These are phyloP conservation scores for Diadegma fenestrale DNA, from an alignment of 2,888 invertebrate genomes.

Conservation along the genomic window DNA sequence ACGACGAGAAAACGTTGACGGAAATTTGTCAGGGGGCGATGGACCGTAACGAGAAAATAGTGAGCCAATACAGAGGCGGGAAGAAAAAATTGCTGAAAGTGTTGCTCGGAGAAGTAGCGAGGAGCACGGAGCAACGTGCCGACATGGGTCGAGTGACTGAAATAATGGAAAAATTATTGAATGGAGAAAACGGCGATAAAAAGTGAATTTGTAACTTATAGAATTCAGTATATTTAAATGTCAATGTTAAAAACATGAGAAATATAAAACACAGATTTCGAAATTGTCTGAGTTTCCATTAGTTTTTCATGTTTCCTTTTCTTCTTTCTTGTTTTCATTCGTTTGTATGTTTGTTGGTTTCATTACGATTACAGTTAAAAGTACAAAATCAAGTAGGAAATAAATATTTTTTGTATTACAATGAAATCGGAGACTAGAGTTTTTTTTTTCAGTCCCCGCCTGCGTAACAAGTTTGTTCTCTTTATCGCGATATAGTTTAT, in stretches of 20 bases:
- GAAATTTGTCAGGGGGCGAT: conserved; percentile 88
- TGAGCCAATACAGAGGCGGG: conserved; percentile 89
- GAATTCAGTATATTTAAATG: conserved; percentile 77
- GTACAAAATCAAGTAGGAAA: conserved; percentile 83
- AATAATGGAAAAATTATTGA: conserved; percentile 88
- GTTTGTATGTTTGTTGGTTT: conserved; percentile 64
- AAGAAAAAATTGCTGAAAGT: conserved; percentile 90
- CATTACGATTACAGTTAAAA: conserved; percentile 79
- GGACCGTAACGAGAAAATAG: conserved; percentile 88
- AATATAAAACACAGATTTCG: conserved; percentile 80
- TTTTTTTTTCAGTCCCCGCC: conserved; percentile 76
- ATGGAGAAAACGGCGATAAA: conserved; percentile 22
- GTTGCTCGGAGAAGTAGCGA: conserved; percentile 88
- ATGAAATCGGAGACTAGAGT: conserved; percentile 80
- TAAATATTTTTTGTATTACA: conserved; percentile 80
- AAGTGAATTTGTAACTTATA: conserved; percentile 47
- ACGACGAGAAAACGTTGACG: conserved; percentile 87
- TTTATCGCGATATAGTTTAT: conserved; percentile 66
- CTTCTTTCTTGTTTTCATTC: conserved; percentile 35
- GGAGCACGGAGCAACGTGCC: conserved; percentile 87
- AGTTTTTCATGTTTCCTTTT: conserved; percentile 43
- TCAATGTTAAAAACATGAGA: conserved; percentile 78
- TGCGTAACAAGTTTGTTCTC: conserved; percentile 72
- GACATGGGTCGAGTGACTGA: conserved; percentile 89
- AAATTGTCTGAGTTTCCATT: conserved; percentile 68